Conservation (phyloP, 2,888 invertebrate genomes). For the Xylophagus ater region DNA sequence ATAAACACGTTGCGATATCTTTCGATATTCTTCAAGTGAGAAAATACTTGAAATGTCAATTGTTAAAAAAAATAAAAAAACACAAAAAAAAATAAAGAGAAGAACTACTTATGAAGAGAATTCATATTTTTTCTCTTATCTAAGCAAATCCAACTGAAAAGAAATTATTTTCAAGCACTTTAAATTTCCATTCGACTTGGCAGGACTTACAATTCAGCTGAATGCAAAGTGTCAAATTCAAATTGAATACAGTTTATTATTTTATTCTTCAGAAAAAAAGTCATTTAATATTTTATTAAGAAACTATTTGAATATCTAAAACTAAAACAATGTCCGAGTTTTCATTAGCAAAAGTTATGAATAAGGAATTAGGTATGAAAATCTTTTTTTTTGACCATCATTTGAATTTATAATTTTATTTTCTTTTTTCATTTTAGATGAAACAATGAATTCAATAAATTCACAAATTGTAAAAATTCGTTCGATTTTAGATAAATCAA, state of each 20-base stretch:
- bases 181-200: background rate
- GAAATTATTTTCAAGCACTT: background rate
- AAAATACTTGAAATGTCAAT: no score
- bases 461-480: conserved; percentile 3
- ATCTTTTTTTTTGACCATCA: background rate
- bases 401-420: background rate
- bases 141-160: background rate
- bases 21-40: no score
- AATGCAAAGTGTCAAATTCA: background rate
- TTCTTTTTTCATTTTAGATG: background rate
- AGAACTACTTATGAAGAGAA: no score
- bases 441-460: background rate
- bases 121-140: background rate
- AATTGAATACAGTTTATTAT: background rate
- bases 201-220: conserved; percentile 1
- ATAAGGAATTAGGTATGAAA: conserved; percentile 3
- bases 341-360: background rate
- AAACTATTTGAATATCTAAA: background rate
- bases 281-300: background rate
- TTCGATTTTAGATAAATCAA: conserved; percentile 3
- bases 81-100: no score
- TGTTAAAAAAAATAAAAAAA: no score
- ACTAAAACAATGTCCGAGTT: background rate
- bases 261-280: background rate
- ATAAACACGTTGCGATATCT: no score